Evolutionary conservation across 2,113 vertebrate species (phyloP), one percentile per base, ranked within the genome.

Genomic region (Diadophis punctatus): DNA sequence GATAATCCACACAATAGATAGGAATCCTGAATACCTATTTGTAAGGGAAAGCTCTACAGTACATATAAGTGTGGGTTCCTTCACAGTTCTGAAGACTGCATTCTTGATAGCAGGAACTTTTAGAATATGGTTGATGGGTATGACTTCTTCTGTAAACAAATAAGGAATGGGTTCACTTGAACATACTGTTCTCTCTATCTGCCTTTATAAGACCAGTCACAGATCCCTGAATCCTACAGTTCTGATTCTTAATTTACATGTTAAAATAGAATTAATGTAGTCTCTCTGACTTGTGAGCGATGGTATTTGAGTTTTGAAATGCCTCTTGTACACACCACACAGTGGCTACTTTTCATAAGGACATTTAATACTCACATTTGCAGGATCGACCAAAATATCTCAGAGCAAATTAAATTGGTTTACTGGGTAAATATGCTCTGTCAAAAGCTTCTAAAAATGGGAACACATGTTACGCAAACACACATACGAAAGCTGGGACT

Each of bases 341-440:
- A 93, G 86, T 94, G 89, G 63, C 94, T 91, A 91, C 89, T 95
- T 93, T 95, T 96, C 94, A 92, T 94, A 94, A 94, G 56, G 90
- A 63, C 51, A 14, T 95, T 95, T 93, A 93, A 94, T 88, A 43
- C 39, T 1, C 88, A 85, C 96, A 88, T 95, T 96, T 96, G 95
- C 74, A 93, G 94, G 88, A 94, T 95, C 91, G 92, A 93, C 95
- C 93, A 94, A 95, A 96, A 94, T 94, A 92, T 90, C 95, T 95
- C 95, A 92, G 68, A 94, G 92, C 94, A 96, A 95, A 74, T 95
- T 94, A 94, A 88, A 68, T 63, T 84, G 91, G 94, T 94, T 90
- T 52, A 34, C 92, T 93, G 89, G 94, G 60, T 94, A 96, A 96
- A 96, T 92, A 95, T 43, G 63, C 92, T 25, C 53, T 93, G 87